These are phyloP conservation scores for Mimas tiliae DNA, from an alignment of 2,888 invertebrate species.

Conservation along the genomic window DNA sequence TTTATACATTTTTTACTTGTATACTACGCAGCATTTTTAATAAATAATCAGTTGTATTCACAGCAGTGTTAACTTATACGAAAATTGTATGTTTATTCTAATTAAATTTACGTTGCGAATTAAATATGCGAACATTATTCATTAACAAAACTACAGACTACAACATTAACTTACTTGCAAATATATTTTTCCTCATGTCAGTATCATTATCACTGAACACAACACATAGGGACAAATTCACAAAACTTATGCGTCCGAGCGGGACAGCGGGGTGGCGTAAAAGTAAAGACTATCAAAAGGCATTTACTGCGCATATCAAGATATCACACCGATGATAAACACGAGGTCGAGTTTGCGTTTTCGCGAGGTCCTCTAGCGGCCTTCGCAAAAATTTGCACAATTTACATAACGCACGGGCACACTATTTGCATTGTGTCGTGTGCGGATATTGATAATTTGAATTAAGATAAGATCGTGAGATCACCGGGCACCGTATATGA, in stretches of 20 bases:
- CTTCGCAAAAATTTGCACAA: constrained; percentile 79
- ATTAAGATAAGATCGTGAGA: constrained; percentile 60
- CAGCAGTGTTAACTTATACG: constrained; percentile 11
- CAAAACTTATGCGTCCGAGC: constrained; percentile 47
- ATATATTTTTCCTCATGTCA: constrained; percentile 42
- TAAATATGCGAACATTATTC: neutral
- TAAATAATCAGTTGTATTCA: constrained; percentile 8
- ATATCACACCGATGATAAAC: constrained; percentile 76
- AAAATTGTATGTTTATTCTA: constrained; percentile 6
- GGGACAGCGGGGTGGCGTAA: constrained; percentile 52
- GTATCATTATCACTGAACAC: constrained; percentile 1
- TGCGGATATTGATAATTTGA: constrained; percentile 59
- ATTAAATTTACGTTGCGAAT: neutral
- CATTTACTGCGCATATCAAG: constrained; percentile 71
- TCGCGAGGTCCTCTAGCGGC: constrained; percentile 71
- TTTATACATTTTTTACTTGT: neutral
- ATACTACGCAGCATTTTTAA: constrained; percentile 7
- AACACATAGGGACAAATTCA: constrained; percentile 27
- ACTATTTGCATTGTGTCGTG: constrained; percentile 48
- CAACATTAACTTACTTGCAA: constrained; percentile 39
- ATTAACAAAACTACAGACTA: neutral
- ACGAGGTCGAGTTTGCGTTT: constrained; percentile 73
- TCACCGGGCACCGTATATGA: constrained; percentile 54
- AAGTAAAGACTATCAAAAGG: constrained; percentile 66
- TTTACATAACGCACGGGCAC: constrained; percentile 70